phyloP scores from a whole-genome alignment of 2,797 vertebrate species.

The Ctenopoma multispine region DNA sequence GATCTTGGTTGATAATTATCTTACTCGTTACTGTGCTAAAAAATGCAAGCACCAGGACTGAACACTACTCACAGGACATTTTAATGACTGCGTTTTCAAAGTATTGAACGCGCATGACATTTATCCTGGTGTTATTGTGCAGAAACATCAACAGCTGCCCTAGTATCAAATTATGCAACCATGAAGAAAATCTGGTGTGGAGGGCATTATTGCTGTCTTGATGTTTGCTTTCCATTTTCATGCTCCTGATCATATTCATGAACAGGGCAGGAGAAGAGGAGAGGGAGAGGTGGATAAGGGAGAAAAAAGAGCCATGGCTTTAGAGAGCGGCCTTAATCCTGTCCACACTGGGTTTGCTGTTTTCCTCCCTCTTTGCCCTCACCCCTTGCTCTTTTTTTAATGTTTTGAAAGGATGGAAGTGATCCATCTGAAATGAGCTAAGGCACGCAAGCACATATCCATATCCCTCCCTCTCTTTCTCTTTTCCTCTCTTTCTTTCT shows the following conservation, averaged over 20 bases:
- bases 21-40: too few relatives aligned
- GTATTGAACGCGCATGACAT: background rate
- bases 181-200: background rate
- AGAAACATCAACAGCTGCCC: background rate
- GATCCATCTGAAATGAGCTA: slow-evolving; percentile 58
- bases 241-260: slow-evolving; percentile 39
- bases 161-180: background rate
- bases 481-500: slow-evolving; percentile 6
- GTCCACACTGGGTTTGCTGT: slow-evolving; percentile 39
- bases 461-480: background rate
- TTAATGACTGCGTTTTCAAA: background rate
- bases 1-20: too few relatives aligned
- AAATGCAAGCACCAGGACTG: background rate
- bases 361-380: background rate
- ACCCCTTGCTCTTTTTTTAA: background rate
- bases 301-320: slow-evolving; percentile 41
- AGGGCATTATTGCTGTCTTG: slow-evolving; percentile 1
- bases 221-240: slow-evolving; percentile 43
- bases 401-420: slow-evolving; percentile 41
- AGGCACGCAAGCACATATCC: slow-evolving; percentile 37
- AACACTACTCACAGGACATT: background rate
- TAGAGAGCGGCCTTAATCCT: slow-evolving; percentile 38
- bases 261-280: background rate
- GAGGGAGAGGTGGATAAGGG: slow-evolving; percentile 4
- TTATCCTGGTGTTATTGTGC: background rate